These are phyloP conservation scores for Scarus forsteni DNA, from an alignment of 2,797 vertebrate species.

Conservation along the genomic window DNA sequence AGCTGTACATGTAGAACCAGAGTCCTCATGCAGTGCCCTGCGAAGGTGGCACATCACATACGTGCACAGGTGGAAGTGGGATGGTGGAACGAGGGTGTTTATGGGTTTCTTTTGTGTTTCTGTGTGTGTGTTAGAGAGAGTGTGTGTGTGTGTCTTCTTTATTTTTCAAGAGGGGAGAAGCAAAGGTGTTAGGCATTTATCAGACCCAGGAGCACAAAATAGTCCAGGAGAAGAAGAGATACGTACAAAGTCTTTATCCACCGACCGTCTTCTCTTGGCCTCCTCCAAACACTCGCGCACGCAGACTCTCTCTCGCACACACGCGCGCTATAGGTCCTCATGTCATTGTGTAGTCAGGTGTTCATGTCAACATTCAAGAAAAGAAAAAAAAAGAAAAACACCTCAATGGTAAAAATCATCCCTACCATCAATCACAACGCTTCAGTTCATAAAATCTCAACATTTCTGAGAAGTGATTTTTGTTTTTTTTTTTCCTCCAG, in stretches of 20 bases:
- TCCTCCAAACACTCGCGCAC: constrained; percentile 56
- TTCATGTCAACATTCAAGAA: constrained; percentile 78
- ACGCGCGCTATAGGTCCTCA: constrained; percentile 69
- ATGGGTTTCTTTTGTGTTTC: constrained; percentile 25
- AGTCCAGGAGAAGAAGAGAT: constrained; percentile 69
- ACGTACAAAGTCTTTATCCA: constrained; percentile 73
- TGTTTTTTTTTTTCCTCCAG: constrained; percentile 60
- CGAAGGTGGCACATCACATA: constrained; percentile 74
- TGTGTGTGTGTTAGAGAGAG: constrained; percentile 34
- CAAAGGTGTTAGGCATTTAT: constrained; percentile 68
- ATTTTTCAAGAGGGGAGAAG: constrained; percentile 62
- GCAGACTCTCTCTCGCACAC: constrained; percentile 33
- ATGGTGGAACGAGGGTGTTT: constrained; percentile 10
- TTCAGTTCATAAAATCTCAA: constrained; percentile 79
- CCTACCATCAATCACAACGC: constrained; percentile 78
- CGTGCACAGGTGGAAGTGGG: constrained; percentile 69
- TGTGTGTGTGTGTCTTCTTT: constrained; percentile 25
- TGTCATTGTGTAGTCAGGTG: constrained; percentile 77
- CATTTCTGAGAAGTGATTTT: constrained; percentile 75
- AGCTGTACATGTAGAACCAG: constrained; percentile 88
- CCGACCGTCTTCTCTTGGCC: constrained; percentile 66
- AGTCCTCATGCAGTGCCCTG: constrained; percentile 85
- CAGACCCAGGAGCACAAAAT: constrained; percentile 59
- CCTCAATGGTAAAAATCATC: constrained; percentile 79
- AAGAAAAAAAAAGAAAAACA: constrained; percentile 61